Conservation (phyloP, 2,888 invertebrate species). For the Muschampia plurimacula region DNA sequence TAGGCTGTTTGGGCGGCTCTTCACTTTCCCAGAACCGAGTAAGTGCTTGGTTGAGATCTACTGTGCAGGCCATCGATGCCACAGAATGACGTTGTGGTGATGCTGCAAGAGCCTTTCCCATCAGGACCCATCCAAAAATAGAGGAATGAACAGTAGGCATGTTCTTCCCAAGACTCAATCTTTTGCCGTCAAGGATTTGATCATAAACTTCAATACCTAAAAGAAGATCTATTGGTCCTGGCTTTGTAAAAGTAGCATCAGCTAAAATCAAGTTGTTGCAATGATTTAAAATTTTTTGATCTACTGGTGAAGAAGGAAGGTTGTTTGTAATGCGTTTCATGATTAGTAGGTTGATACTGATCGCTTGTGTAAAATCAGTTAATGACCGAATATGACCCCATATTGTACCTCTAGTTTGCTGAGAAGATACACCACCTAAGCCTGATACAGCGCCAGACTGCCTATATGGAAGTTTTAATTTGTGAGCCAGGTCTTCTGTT, state of each 20-base stretch:
- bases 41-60: constrained; percentile 9
- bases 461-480: constrained; percentile 1
- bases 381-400: constrained; percentile 11
- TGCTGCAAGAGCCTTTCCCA: constrained; percentile 25
- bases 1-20: constrained; percentile 9
- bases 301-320: constrained; percentile 11
- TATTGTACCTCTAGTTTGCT: background rate
- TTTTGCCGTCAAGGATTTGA: constrained; percentile 18
- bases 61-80: constrained; percentile 18
- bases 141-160: constrained; percentile 24
- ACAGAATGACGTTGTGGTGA: background rate
- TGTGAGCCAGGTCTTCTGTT: constrained; percentile 5
- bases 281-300: background rate
- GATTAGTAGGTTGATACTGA: constrained; percentile 1
- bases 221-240: constrained; percentile 18
- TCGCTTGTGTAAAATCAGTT: background rate
- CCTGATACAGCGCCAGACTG: constrained; percentile 1
- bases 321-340: constrained; percentile 15
- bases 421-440: constrained; percentile 10
- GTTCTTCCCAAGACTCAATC: background rate
- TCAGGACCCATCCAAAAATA: constrained; percentile 20
- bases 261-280: constrained; percentile 18
- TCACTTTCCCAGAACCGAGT: constrained; percentile 19
- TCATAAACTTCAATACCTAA: constrained; percentile 21
- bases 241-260: background rate